Percentiles rank a stretch among this genome's conserved stretches.
Conservation (phyloP, 92 coral and sea anemone species). For the Umimayanthus kanabou region DNA sequence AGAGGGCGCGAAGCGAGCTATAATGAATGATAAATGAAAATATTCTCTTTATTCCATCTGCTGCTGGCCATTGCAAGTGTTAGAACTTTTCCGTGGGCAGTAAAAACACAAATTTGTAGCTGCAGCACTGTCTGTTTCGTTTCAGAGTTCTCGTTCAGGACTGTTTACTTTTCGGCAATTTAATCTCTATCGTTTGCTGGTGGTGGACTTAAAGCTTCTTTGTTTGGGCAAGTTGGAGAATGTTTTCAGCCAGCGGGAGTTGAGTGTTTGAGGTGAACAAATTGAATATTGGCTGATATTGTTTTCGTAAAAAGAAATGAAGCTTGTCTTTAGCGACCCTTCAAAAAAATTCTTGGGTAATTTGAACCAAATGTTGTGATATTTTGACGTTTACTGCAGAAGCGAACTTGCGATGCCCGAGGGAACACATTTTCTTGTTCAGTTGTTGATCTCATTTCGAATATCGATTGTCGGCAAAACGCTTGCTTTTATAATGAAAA, state of each 20-base stretch:
- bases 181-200: conserved; percentile 28
- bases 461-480: conserved; percentile 5
- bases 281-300: background rate
- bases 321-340: background rate
- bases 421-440: conserved; percentile 5
- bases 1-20: background rate
- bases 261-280: conserved; percentile 9
- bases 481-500: background rate
- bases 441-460: conserved; percentile 36
- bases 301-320: conserved; percentile 4
- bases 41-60: conserved; percentile 22
- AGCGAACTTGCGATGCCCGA: background rate
- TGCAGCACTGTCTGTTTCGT: conserved; percentile 12
- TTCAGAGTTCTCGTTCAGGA: background rate
- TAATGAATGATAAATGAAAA: conserved; percentile 36
- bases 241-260: conserved; percentile 32
- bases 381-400: background rate
- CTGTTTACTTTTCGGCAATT: conserved; percentile 28
- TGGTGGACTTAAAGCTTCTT: background rate
- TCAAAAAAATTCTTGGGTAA: background rate
- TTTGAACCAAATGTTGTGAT: conserved; percentile 19
- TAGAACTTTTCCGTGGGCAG: background rate
- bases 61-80: background rate
- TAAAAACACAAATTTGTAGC: background rate
- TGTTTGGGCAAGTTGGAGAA: background rate